Evolutionary conservation across 2,888 invertebrate genomes (phyloP).

Genomic region (Lampropteryx suffumata): DNA sequence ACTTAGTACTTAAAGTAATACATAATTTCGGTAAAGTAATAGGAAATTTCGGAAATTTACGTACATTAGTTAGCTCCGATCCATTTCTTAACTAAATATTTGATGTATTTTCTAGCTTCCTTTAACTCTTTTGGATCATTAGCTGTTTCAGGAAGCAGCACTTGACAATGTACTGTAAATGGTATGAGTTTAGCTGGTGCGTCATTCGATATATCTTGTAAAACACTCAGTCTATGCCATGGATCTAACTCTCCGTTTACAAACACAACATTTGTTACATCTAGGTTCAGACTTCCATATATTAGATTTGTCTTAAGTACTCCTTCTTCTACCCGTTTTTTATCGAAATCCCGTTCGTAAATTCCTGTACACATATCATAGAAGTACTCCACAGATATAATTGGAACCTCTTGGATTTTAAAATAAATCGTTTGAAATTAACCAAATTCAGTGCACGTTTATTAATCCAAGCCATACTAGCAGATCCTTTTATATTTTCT

Average conservation of each 20-base stretch:
- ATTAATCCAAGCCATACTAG: conserved; percentile 84
- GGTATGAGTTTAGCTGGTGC: conserved; percentile 64
- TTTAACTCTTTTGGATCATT: conserved; percentile 62
- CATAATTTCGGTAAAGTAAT: no score
- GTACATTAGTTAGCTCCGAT: conserved; percentile 44
- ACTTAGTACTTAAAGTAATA: no score
- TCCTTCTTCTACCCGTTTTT: conserved; percentile 55
- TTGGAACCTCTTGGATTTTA: conserved; percentile 81
- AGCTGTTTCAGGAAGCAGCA: conserved; percentile 53
- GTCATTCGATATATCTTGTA: conserved; percentile 65
- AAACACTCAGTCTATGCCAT: conserved; percentile 79
- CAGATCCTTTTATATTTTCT: conserved; percentile 41
- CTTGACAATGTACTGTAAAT: conserved; percentile 60
- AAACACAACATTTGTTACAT: conserved; percentile 80
- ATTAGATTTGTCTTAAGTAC: conserved; percentile 69
- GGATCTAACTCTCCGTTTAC: conserved; percentile 84
- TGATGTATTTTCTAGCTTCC: conserved; percentile 58
- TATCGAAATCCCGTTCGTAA: conserved; percentile 66
- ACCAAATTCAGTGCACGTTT: conserved; percentile 90
- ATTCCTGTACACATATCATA: conserved; percentile 62
- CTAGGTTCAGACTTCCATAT: conserved; percentile 75
- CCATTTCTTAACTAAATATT: conserved; percentile 66
- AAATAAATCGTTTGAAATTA: conserved; percentile 86
- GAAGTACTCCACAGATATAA: conserved; percentile 66
- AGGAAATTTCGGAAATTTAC: no score